A percentile compares a stretch with the other conserved stretches of the same genome.
phyloP scores from a whole-genome alignment of 2,888 invertebrate species.

The Eupithecia subfuscata region DNA sequence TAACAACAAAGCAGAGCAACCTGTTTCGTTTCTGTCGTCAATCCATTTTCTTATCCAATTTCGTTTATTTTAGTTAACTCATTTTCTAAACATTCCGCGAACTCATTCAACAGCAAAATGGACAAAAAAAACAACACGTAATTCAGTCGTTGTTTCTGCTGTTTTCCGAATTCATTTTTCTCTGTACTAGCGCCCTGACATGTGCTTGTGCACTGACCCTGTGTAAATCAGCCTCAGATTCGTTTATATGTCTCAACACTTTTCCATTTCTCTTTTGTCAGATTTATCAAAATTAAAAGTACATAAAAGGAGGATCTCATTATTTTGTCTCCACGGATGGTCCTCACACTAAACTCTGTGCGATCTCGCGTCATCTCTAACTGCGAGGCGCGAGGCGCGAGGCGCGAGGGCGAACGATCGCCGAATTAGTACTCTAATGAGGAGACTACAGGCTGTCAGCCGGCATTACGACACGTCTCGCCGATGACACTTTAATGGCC shows the following conservation, averaged over 20 bases:
- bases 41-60: no score
- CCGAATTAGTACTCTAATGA: conserved; percentile 53
- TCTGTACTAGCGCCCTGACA: no score
- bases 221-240: background rate
- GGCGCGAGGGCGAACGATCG: conserved; percentile 51
- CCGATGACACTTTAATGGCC: conserved; percentile 43
- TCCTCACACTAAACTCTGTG: background rate
- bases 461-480: conserved; percentile 33
- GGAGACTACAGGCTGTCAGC: conserved; percentile 43
- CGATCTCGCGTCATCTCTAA: conserved; percentile 22
- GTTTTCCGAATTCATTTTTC: no score
- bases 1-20: no score
- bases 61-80: no score
- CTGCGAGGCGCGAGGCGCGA: conserved; percentile 7
- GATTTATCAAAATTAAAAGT: background rate
- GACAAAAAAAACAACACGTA: no score
- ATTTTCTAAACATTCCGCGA: no score
- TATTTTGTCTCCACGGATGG: background rate
- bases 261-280: background rate
- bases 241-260: background rate
- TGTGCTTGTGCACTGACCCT: no score
- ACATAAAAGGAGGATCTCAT: background rate
- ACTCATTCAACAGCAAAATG: no score
- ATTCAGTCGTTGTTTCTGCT: no score
- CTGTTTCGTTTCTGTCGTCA: no score